phyloP scores from a whole-genome alignment of 2,113 vertebrate genomes.

The Carassius auratus region DNA sequence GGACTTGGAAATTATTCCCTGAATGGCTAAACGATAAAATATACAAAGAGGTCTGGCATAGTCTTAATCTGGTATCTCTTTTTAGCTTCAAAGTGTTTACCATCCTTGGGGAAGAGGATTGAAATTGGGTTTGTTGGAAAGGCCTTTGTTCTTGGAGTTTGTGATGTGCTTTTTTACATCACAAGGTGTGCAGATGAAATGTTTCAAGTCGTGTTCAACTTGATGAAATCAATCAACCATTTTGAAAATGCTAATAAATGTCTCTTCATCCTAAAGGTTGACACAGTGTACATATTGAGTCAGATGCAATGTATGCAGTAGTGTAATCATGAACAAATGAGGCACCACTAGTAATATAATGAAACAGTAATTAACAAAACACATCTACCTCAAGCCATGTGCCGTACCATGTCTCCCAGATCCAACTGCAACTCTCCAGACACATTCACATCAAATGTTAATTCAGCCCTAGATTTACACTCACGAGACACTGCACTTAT shows the following conservation, averaged over 20 bases:
- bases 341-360: no score
- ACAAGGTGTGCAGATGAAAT: neutral
- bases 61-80: slow-evolving; percentile 17
- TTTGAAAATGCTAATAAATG: neutral
- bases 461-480: no score
- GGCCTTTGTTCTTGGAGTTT: neutral
- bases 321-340: no score
- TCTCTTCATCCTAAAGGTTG: neutral
- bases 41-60: neutral
- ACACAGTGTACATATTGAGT: neutral
- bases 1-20: slow-evolving; percentile 42
- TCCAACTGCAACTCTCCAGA: no score
- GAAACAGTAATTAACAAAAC: no score
- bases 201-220: neutral
- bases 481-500: no score
- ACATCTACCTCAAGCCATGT: no score
- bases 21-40: slow-evolving; percentile 38
- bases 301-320: no score
- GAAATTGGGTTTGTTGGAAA: neutral
- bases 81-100: slow-evolving; percentile 14
- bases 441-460: no score
- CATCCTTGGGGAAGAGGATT: slow-evolving; percentile 4
- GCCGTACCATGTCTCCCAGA: no score
- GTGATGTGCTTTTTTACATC: neutral
- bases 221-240: neutral